A percentile compares a stretch with the other conserved stretches of the same genome.
These are phyloP conservation scores for Homarus gammarus DNA, from an alignment of 2,888 invertebrate species.

Conservation along the genomic window DNA sequence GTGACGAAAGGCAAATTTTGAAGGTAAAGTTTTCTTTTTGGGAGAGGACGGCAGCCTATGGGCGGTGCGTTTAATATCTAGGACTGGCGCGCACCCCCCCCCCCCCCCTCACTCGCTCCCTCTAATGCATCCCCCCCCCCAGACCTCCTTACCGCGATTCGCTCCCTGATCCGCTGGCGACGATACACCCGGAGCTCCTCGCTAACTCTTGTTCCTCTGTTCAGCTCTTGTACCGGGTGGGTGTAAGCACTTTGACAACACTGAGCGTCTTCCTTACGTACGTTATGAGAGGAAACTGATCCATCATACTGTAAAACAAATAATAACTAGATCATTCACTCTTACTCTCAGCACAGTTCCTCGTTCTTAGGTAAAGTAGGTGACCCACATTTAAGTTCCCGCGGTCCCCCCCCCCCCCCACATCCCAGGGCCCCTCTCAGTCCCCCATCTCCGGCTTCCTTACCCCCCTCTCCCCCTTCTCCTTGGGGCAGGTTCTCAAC, in stretches of 20 bases:
- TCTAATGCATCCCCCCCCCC: neutral
- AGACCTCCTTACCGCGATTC: constrained; percentile 53
- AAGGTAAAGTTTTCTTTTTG: neutral
- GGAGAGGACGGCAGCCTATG: neutral
- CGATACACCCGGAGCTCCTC: neutral
- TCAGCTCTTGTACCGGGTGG: neutral
- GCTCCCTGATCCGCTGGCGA: constrained; percentile 20
- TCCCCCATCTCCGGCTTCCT: neutral
- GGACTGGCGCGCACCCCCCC: constrained; percentile 29
- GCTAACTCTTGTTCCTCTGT: neutral
- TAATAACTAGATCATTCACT: neutral
- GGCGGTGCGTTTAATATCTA: constrained; percentile 36
- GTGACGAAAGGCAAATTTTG: too few species aligned
- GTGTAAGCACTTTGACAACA: neutral
- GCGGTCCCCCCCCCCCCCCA: neutral
- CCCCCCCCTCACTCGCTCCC: neutral
- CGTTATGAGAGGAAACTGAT: neutral
- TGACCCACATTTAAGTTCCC: constrained; percentile 41
- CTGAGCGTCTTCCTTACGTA: neutral
- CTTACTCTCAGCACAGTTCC: constrained; percentile 45
- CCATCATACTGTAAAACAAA: neutral
- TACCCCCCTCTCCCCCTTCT: neutral
- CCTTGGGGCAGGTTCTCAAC: neutral
- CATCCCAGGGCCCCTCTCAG: too few species aligned
- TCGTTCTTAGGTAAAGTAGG: constrained; percentile 48